Conservation (phyloP, 2,797 vertebrate genomes). For the Enteromius trimaculatus region DNA sequence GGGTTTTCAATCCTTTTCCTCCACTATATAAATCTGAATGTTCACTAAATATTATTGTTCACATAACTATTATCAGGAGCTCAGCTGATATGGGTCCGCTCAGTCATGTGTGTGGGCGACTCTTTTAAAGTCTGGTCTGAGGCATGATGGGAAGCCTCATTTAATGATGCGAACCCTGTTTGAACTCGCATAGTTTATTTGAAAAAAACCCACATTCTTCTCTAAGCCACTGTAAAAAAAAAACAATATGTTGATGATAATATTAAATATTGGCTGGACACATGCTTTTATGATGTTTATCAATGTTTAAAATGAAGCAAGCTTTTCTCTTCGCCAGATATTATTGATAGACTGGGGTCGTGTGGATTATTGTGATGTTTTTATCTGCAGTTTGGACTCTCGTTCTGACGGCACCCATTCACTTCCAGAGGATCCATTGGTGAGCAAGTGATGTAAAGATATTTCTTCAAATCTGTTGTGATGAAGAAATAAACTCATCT, state of each 20-base stretch:
- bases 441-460: background rate
- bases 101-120: background rate
- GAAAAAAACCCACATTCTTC: background rate
- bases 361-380: background rate
- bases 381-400: background rate
- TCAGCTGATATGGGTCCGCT: background rate
- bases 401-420: background rate
- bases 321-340: background rate
- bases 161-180: constrained; percentile 28
- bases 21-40: background rate
- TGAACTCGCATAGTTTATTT: background rate
- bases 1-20: background rate
- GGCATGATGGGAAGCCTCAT: constrained; percentile 17
- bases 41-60: background rate
- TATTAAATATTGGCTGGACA: background rate
- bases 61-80: background rate
- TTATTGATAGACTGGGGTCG: background rate
- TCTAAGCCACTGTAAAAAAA: background rate
- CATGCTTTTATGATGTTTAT: background rate
- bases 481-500: background rate
- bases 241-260: background rate
- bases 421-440: background rate
- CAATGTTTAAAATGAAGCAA: background rate
- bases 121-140: constrained; percentile 24
- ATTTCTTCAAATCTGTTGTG: background rate